Conservation (phyloP, 1,140 invertebrate genomes). For the Listronotus oregonensis region DNA sequence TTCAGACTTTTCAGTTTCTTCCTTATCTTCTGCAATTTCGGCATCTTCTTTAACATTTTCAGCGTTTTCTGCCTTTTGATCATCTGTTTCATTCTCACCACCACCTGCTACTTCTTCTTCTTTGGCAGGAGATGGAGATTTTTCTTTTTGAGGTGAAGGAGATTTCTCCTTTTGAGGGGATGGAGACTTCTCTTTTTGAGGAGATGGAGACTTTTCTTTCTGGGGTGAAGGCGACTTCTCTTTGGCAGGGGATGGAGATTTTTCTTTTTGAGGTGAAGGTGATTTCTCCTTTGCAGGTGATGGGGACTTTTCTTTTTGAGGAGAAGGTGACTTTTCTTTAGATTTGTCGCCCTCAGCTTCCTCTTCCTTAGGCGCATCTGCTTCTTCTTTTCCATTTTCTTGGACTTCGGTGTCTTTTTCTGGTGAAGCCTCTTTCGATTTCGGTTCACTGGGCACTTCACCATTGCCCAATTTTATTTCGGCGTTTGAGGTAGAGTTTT, state of each 20-base stretch:
- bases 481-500: conserved; percentile 37
- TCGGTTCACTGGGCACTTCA: conserved; percentile 26
- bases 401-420: conserved; percentile 33
- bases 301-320: conserved; percentile 27
- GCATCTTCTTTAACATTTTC: conserved; percentile 32
- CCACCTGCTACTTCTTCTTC: conserved; percentile 31
- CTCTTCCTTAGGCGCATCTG: conserved; percentile 17
- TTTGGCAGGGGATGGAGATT: too few relatives aligned
- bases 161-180: conserved; percentile 29
- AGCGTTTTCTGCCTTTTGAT: conserved; percentile 25
- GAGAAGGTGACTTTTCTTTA: conserved; percentile 20
- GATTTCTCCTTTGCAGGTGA: conserved; percentile 10
- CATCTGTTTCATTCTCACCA: conserved; percentile 31
- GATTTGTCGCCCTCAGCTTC: conserved; percentile 15
- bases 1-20: conserved; percentile 23
- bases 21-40: conserved; percentile 27
- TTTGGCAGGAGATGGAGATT: conserved; percentile 20
- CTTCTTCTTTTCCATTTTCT: conserved; percentile 24
- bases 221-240: not conserved
- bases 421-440: conserved; percentile 29
- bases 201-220: conserved; percentile 21
- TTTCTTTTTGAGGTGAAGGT: conserved; percentile 13
- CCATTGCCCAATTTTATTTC: conserved; percentile 42
- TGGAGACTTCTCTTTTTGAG: conserved; percentile 22
- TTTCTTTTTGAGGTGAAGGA: conserved; percentile 25